phyloP scores from a whole-genome alignment of 2,113 vertebrate genomes.

The Protobothrops mucrosquamatus region DNA sequence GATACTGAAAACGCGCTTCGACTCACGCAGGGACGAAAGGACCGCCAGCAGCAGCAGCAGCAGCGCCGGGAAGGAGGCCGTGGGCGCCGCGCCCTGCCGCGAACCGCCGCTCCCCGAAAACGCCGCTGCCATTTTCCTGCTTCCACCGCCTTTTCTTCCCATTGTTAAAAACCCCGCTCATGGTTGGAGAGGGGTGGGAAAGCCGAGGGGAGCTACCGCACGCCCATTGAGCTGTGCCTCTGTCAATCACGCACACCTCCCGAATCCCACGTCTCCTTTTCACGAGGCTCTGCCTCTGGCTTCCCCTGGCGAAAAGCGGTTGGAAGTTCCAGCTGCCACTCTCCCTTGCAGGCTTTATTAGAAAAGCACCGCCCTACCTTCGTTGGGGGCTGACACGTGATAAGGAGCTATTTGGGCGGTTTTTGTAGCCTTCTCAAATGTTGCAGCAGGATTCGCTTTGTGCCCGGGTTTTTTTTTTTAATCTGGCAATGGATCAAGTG shows the following conservation, averaged over 20 bases:
- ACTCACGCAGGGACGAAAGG: not conserved
- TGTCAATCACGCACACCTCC: constrained; percentile 10
- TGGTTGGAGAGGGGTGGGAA: not conserved
- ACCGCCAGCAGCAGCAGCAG: not conserved
- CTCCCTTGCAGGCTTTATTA: not conserved
- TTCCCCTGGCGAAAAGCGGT: not conserved
- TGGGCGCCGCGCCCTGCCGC: not conserved
- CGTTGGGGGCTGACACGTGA: not conserved
- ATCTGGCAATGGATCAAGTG: not conserved
- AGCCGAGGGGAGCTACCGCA: not conserved
- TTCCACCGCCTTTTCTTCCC: constrained; percentile 1
- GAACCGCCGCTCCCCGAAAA: constrained; percentile 20
- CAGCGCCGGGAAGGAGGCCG: not conserved
- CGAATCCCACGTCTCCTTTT: not conserved
- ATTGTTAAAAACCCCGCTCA: constrained; percentile 30
- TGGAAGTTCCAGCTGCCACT: not conserved
- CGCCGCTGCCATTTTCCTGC: constrained; percentile 31
- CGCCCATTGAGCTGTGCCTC: not conserved
- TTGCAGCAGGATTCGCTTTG: not conserved
- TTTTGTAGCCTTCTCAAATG: not conserved
- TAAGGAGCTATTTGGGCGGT: not conserved
- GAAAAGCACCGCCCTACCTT: not conserved
- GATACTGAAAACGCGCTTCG: not conserved
- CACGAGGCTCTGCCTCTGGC: not conserved
- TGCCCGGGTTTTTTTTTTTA: fast-evolving